Conservation (phyloP, 2,113 vertebrate species). For the Campylomormyrus numenius region DNA sequence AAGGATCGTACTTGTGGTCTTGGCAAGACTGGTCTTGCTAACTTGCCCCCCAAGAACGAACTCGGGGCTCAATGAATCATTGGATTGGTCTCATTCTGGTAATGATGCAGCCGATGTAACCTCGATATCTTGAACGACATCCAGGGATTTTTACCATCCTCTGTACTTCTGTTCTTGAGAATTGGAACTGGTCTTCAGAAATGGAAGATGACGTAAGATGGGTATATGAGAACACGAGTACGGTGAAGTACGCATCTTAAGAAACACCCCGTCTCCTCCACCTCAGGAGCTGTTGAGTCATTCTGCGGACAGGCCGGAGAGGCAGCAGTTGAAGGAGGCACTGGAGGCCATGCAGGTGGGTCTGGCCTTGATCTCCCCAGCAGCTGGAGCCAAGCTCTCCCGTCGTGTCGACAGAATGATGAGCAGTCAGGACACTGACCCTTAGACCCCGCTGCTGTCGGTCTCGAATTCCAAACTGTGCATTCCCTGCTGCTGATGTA, state of each 20-base stretch:
- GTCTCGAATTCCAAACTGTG: background rate
- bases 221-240: background rate
- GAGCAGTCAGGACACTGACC: background rate
- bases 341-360: constrained; percentile 95
- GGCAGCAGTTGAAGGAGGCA: constrained; percentile 86
- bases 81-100: background rate
- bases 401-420: background rate
- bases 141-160: background rate
- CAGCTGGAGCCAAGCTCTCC: background rate
- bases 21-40: background rate
- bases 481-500: background rate
- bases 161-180: background rate
- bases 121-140: background rate
- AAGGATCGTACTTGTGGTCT: background rate
- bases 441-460: background rate
- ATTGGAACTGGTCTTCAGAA: background rate
- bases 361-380: background rate
- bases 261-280: background rate
- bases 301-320: constrained; percentile 78
- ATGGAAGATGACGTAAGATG: background rate
- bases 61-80: background rate
- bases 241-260: background rate
- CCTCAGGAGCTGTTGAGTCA: constrained; percentile 85
- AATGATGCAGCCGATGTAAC: background rate
- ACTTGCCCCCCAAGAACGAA: background rate